Percentiles rank a stretch among this genome's conserved stretches.
These are phyloP conservation scores for Ashinkailepas kermadecensis DNA, from an alignment of 2,888 invertebrate species.

Conservation along the genomic window DNA sequence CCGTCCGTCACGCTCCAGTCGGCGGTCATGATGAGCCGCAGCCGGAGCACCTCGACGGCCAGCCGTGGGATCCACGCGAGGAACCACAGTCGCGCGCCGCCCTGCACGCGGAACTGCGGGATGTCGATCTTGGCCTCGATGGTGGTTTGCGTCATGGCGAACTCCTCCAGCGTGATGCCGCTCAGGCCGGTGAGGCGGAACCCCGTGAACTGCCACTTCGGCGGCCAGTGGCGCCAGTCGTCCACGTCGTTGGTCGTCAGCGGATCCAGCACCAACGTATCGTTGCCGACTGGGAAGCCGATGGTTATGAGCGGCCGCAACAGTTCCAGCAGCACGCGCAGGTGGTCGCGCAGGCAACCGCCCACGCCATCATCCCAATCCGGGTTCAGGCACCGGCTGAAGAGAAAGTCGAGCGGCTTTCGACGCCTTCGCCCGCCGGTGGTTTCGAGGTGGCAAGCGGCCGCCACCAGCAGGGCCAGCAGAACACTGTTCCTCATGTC, in stretches of 20 bases:
- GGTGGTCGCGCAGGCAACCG: slow-evolving; percentile 17
- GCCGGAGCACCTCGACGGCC: neutral
- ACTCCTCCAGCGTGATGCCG: slow-evolving; percentile 9
- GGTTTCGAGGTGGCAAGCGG: too few relatives aligned
- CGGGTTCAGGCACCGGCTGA: neutral
- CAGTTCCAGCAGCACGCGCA: slow-evolving; percentile 15
- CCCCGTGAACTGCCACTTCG: neutral
- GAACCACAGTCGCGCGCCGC: neutral
- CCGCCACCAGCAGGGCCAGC: too few relatives aligned
- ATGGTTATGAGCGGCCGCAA: neutral
- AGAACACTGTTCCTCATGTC: too few relatives aligned
- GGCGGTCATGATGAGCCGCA: neutral
- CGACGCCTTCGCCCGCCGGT: too few relatives aligned
- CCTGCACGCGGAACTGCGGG: neutral
- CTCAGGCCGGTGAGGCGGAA: neutral
- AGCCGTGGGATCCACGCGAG: neutral
- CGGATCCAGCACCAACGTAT: slow-evolving; percentile 3
- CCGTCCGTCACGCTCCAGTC: neutral
- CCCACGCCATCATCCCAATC: neutral
- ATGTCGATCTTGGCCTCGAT: neutral
- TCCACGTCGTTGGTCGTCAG: neutral
- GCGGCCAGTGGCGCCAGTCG: neutral
- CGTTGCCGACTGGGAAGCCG: neutral
- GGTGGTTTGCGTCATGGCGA: neutral
- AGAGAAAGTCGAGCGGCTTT: slow-evolving; percentile 8